phyloP scores from a whole-genome alignment of 2,888 invertebrate species.

The Microplitis deprimator region DNA sequence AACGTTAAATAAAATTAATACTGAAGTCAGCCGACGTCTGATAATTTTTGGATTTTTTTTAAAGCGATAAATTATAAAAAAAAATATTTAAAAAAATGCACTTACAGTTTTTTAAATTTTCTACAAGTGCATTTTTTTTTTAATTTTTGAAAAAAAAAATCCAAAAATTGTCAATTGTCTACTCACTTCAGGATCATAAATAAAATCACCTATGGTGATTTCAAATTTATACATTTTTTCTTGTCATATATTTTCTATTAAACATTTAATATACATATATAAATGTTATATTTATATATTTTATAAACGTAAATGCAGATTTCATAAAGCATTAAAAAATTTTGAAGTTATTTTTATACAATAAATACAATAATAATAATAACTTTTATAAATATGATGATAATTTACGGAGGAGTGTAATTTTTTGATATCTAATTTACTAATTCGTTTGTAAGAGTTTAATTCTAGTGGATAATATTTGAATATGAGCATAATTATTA shows the following conservation, averaged over 20 bases:
- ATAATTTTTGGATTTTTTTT: no score
- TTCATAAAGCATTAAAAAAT: background rate
- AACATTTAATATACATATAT: slow-evolving; percentile 40
- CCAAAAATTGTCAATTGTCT: no score
- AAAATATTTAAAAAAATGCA: no score
- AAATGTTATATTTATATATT: slow-evolving; percentile 1
- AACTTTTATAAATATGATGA: background rate
- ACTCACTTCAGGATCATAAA: no score
- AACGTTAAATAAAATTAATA: background rate
- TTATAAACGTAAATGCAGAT: background rate
- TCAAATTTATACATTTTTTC: background rate
- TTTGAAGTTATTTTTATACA: background rate
- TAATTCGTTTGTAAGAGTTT: background rate
- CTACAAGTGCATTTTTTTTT: no score
- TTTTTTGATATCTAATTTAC: background rate
- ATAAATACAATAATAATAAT: background rate
- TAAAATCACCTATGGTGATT: background rate
- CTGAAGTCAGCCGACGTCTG: no score
- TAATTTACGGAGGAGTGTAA: slow-evolving; percentile 4
- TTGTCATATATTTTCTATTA: slow-evolving; percentile 17
- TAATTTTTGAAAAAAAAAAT: no score
- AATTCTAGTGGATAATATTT: background rate
- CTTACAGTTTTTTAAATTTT: no score
- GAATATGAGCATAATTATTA: background rate
- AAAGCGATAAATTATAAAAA: no score